Percentiles rank a stretch among this genome's conserved stretches.
These are phyloP conservation scores for Hydractinia echinata DNA, from an alignment of 30 jellyfish, hydroid and myxozoan species.

Conservation along the genomic window DNA sequence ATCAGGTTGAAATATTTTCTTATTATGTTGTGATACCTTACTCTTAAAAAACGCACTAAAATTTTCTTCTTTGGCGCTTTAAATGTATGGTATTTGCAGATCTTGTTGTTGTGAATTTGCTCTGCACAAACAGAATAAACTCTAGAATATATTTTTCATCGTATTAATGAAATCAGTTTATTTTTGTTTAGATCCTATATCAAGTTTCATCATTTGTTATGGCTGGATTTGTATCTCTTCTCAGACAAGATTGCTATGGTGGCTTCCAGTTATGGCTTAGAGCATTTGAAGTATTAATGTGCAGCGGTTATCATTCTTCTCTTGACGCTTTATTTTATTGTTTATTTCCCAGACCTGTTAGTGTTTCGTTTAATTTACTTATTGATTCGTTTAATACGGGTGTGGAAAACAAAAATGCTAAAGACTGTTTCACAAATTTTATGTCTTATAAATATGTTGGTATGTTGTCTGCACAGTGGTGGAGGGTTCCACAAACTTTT, in stretches of 20 bases:
- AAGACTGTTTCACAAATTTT: constrained; percentile 1
- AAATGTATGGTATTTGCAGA: too few relatives aligned
- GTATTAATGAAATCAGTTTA: background rate
- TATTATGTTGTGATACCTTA: too few relatives aligned
- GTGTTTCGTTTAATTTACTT: background rate
- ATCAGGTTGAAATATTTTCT: background rate
- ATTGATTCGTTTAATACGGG: background rate
- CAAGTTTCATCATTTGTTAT: constrained; percentile 36
- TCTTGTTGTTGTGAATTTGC: background rate
- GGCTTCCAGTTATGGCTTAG: constrained; percentile 46
- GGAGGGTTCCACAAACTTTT: background rate
- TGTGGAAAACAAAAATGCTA: background rate
- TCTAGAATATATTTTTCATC: background rate
- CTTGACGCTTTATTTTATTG: background rate
- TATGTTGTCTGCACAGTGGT: background rate
- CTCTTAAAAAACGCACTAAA: too few relatives aligned
- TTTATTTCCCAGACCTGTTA: constrained; percentile 12
- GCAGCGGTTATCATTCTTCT: constrained; percentile 4
- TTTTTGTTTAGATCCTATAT: constrained; percentile 36
- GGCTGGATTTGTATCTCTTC: constrained; percentile 30
- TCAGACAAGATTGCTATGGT: constrained; percentile 24
- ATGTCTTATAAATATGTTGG: constrained; percentile 1
- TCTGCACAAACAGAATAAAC: background rate
- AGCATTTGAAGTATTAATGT: constrained; percentile 36
- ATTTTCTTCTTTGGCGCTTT: background rate